Evolutionary conservation across 1,140 invertebrate genomes (phyloP).

Genomic region (Dendrolimus punctatus): DNA sequence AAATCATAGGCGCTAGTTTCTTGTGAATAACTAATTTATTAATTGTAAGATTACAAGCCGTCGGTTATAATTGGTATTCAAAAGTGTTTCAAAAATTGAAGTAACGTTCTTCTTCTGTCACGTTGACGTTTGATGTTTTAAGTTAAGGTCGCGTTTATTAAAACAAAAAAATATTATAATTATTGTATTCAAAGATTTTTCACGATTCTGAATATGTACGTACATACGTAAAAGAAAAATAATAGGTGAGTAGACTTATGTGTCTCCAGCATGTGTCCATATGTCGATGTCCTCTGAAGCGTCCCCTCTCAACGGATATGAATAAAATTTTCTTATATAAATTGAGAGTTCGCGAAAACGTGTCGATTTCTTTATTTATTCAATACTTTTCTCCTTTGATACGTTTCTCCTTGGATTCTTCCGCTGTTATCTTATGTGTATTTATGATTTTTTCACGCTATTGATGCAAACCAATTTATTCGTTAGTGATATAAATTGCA

Average conservation of each 20-base stretch:
- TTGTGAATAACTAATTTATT: too few species aligned
- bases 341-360: slow-evolving; percentile 54
- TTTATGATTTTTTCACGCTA: slow-evolving; percentile 41
- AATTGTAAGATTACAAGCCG: too few species aligned
- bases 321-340: slow-evolving; percentile 60
- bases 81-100: neutral
- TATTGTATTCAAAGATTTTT: too few species aligned
- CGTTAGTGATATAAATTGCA: slow-evolving; percentile 13
- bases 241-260: slow-evolving; percentile 41
- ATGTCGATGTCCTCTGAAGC: slow-evolving; percentile 41
- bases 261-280: slow-evolving; percentile 42
- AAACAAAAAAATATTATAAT: too few species aligned
- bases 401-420: slow-evolving; percentile 35
- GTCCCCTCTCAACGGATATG: slow-evolving; percentile 42
- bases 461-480: slow-evolving; percentile 32
- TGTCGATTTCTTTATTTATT: slow-evolving; percentile 64
- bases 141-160: too few species aligned
- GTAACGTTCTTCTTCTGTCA: too few species aligned
- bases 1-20: too few species aligned
- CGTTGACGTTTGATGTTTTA: too few species aligned
- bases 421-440: slow-evolving; percentile 32
- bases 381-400: slow-evolving; percentile 48
- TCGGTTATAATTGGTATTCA: too few species aligned
- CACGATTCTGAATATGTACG: neutral
- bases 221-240: slow-evolving; percentile 14